Evolutionary conservation across 1,140 invertebrate species (phyloP), one percentile per base, ranked within the genome.

Genomic region (Maconellicoccus hirsutus): DNA sequence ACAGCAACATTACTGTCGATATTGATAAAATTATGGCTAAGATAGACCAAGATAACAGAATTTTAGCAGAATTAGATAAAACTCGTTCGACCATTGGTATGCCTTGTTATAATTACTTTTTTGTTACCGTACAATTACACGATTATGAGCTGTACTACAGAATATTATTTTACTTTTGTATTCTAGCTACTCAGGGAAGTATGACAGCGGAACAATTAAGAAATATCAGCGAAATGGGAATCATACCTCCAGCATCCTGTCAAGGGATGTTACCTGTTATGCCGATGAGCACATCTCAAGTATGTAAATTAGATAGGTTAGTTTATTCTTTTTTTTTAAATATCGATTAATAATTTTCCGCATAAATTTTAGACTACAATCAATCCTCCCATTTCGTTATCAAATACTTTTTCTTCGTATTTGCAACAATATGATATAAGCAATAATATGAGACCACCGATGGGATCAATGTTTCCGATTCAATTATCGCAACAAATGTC

Each of bases 11-110:
- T 59, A 59, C 73, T 27, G 3, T 71, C 73, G 92, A 96, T 81
- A 93, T 96, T 76, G 93, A 95, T 79, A 84, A 90, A 77, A 91
- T 96, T 78, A 94, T 96, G 89, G 92, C 92, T 73, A 95, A 94
- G 83, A 91, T 96, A 76, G 92, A 96, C 80, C 93, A 94, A 81
- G 88, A 88, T 76, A 86, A 85, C 77, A 83, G 91, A 77, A 90
- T 95, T 76, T 82, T 95, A 75, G 92, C 93, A 72, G 93, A 95
- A 78, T 81, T 95, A 76, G 93, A 95, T 78, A 90, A 92, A 79
- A 86, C 87, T 74, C 83, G 89, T 77, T 84, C 83, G 74, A 83
- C 78, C 14, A 76, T 78, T 73, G 77, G 77, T 78, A 72, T n/a
- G 52, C n/a, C 6, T 19, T 4, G n/a, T 59, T 19, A 7, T 59